Conservation (phyloP, 2,797 vertebrate species). For the Phataginus tetradactyla region DNA sequence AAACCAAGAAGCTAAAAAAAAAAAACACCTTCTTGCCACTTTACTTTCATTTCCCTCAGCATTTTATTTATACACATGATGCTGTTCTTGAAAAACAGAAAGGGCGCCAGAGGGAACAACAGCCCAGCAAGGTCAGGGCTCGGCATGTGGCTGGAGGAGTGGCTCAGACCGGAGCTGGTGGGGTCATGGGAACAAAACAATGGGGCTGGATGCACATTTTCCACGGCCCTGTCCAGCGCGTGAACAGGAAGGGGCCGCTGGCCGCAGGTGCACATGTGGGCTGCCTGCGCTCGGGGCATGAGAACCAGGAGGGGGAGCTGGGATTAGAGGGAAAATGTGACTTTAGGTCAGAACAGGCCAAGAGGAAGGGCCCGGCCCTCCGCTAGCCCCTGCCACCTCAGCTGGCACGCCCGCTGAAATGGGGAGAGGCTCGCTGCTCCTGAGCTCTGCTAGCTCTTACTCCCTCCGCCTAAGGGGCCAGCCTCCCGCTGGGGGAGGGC, state of each 20-base stretch:
- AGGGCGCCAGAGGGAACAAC: conserved; percentile 48
- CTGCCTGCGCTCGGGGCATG: not conserved
- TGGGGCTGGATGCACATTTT: not conserved
- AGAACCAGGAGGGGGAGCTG: not conserved
- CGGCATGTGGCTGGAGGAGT: not conserved
- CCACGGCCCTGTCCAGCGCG: not conserved
- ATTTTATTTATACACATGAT: conserved; percentile 73
- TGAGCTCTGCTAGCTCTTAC: not conserved
- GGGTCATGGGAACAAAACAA: conserved; percentile 49
- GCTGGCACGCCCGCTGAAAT: no score
- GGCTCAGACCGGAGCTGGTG: not conserved
- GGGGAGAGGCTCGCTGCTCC: no score
- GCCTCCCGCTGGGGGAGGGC: not conserved
- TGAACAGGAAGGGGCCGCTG: conserved; percentile 15
- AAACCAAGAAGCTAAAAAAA: not conserved
- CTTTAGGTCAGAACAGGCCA: accelerated
- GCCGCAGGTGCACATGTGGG: not conserved
- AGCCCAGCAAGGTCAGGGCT: not conserved
- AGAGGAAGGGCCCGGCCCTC: not conserved
- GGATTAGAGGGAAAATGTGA: not conserved
- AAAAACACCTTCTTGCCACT: conserved; percentile 35
- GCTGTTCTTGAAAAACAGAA: conserved; percentile 78
- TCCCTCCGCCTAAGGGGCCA: not conserved
- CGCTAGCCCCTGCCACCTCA: no score
- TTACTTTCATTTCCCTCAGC: conserved; percentile 77